Base-by-base conservation (phyloP, 2,113 vertebrate species). In the Aramus guarauna region DNA sequence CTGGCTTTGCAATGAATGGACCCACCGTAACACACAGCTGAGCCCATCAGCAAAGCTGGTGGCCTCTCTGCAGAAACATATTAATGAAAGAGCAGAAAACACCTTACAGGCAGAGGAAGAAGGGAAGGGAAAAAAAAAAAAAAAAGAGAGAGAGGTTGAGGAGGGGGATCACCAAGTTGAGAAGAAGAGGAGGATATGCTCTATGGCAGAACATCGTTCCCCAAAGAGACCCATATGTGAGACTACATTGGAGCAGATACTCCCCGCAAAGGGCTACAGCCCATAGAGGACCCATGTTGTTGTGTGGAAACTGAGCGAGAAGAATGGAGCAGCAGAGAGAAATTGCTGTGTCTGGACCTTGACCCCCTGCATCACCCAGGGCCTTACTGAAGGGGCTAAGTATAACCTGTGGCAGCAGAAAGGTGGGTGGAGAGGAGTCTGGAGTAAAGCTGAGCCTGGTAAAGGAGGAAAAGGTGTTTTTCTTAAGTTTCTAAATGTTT, bases 301-400 rank as follows among this genome's bases (percentile, higher is more conserved):
- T 59, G 21, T 8, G 3, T 17, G 16, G 32, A 85, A 80, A 73
- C 5, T 45, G 30, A 48, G 12, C 43, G 32, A 76, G 72, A 59
- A 87, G 45, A 78, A 60, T 56, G 23, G 17, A 82, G 6, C 6
- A 69, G 12, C 27, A 79, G 23, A 72, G 43, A 53, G 23, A 72
- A 83, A 71, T 24, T n/a, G 5, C 6, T 74, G 1, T 0, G 0
- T 79, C 36, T 53, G 58, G 41, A 48, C 9, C 5, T 23, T 62
- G 21, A 48, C 8, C 5, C 14, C 41, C n/a, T 43, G 23, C 37
- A 63, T 22, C 15, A 26, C 23, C 9, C 4, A 0, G 22, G 53
- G 13, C 34, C 17, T 75, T 4, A 3, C 50, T 37, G 50, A 60
- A 55, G 36, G 6, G 9, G 5, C 34, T 73, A 21, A 81, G 16